Conservation (phyloP, 2,797 vertebrate genomes). For the Pterois miles region DNA sequence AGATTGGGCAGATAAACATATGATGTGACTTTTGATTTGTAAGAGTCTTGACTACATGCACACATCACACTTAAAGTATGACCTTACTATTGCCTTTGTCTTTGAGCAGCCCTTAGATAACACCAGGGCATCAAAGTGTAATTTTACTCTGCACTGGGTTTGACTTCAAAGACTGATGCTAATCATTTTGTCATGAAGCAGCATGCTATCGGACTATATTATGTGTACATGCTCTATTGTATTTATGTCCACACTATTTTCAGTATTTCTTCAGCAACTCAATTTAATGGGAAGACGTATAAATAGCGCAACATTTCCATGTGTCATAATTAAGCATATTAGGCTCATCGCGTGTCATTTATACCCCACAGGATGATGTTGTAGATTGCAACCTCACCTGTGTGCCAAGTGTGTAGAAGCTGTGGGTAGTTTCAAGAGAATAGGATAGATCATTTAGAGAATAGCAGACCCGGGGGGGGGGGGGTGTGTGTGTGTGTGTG, state of each 20-base stretch:
- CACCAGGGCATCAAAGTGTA: neutral
- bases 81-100: constrained; percentile 41
- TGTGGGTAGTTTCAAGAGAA: too few species aligned
- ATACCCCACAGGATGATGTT: too few species aligned
- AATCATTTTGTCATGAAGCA: neutral
- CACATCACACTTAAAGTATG: constrained; percentile 43
- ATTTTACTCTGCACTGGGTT: constrained; percentile 7
- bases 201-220: neutral
- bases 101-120: constrained; percentile 29
- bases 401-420: too few species aligned
- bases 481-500: too few species aligned
- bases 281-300: too few species aligned
- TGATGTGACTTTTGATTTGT: constrained; percentile 68
- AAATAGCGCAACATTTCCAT: too few species aligned
- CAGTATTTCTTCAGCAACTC: neutral
- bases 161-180: neutral
- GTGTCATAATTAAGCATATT: too few species aligned
- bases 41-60: constrained; percentile 31
- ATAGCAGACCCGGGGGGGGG: too few species aligned
- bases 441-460: too few species aligned
- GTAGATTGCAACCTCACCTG: too few species aligned
- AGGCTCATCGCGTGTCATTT: too few species aligned
- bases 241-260: neutral
- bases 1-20: constrained; percentile 60
- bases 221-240: neutral